Evolutionary conservation across 2,113 vertebrate species (phyloP).

Genomic region (Tenrec ecaudatus): DNA sequence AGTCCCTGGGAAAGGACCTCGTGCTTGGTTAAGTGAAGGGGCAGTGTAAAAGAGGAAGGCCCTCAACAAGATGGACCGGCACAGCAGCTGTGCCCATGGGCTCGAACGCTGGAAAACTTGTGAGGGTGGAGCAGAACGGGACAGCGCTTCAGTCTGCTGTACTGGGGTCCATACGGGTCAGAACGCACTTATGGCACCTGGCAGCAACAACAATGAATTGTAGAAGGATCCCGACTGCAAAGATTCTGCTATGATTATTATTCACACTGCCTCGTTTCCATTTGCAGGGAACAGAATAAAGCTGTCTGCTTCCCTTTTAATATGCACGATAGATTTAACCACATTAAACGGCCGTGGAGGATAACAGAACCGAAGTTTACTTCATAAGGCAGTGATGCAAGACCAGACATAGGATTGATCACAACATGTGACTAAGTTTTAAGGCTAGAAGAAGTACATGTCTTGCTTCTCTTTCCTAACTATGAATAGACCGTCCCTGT

Average conservation of each 20-base stretch:
- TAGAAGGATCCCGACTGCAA: background rate
- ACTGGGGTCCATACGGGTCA: no score
- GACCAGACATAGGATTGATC: background rate
- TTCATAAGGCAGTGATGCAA: background rate
- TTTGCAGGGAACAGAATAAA: background rate
- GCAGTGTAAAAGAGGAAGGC: no score
- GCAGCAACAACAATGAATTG: background rate
- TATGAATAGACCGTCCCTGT: background rate
- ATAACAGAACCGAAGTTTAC: conserved; percentile 25
- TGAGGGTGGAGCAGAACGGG: no score
- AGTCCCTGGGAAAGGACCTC: no score
- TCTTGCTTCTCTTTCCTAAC: background rate
- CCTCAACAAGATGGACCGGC: no score
- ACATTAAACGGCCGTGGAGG: background rate
- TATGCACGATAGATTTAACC: background rate
- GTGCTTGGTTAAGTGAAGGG: no score
- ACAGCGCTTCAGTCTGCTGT: no score
- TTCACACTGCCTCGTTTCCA: background rate
- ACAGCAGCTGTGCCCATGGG: no score
- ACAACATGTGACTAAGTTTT: background rate
- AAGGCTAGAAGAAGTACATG: conserved; percentile 41
- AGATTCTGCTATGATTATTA: background rate
- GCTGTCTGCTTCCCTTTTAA: background rate
- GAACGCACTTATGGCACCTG: no score
- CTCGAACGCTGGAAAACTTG: no score